These are phyloP conservation scores for Apistogramma diplotaenia DNA, from an alignment of 2,113 vertebrate species.

Conservation along the genomic window DNA sequence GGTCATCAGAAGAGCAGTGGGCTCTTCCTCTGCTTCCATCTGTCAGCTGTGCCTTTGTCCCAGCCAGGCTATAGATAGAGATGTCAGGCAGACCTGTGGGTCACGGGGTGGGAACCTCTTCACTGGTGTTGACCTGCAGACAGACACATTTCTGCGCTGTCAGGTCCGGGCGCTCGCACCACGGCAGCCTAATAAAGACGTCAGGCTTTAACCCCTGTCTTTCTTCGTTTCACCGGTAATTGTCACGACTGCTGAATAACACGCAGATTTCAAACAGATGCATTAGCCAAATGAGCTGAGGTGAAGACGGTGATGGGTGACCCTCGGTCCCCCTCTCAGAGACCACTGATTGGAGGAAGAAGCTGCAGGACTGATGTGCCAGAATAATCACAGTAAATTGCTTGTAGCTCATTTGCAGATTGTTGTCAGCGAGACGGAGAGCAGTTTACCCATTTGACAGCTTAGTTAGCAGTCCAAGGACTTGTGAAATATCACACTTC, in stretches of 20 bases:
- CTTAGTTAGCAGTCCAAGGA: slow-evolving; percentile 78
- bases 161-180: slow-evolving; percentile 34
- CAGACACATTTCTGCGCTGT: slow-evolving; percentile 77
- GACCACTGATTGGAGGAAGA: neutral
- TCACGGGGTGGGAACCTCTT: slow-evolving; percentile 70
- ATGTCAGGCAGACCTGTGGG: slow-evolving; percentile 71
- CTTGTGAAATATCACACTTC: slow-evolving; percentile 79
- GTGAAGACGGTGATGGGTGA: slow-evolving; percentile 50
- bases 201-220: slow-evolving; percentile 61
- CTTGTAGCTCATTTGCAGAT: slow-evolving; percentile 73
- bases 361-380: slow-evolving; percentile 54
- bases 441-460: slow-evolving; percentile 77
- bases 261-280: slow-evolving; percentile 32
- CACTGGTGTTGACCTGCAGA: slow-evolving; percentile 79
- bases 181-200: slow-evolving; percentile 58
- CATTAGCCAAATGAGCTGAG: slow-evolving; percentile 57
- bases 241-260: slow-evolving; percentile 55
- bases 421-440: slow-evolving; percentile 68
- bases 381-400: slow-evolving; percentile 68
- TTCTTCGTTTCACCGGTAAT: slow-evolving; percentile 63
- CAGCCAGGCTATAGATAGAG: slow-evolving; percentile 71
- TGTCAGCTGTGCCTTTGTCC: slow-evolving; percentile 57
- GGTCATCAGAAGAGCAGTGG: slow-evolving; percentile 36
- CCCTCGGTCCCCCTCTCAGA: slow-evolving; percentile 53
- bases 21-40: slow-evolving; percentile 51